Evolutionary conservation across 2,113 vertebrate genomes (phyloP).

Genomic region (Pycnonotus jocosus): DNA sequence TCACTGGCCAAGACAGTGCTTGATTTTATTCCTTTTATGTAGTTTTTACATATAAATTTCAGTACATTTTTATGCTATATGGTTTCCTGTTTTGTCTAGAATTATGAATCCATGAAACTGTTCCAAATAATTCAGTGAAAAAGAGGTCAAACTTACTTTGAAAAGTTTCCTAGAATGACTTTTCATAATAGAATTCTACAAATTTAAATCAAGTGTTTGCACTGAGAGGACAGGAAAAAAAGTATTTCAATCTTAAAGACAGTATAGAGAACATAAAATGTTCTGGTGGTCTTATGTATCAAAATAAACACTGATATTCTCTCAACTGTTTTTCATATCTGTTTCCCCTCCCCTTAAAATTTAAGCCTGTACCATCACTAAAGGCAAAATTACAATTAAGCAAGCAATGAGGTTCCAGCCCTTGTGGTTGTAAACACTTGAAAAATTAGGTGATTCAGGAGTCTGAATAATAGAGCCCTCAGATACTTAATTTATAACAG

Average conservation of each 20-base stretch:
- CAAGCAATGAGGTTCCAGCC: neutral
- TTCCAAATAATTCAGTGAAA: constrained; percentile 37
- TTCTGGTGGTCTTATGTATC: neutral
- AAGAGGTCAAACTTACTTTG: constrained; percentile 27
- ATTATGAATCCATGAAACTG: constrained; percentile 54
- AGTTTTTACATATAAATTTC: constrained; percentile 21
- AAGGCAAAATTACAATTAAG: neutral
- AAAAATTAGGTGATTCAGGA: neutral
- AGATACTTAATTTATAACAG: neutral
- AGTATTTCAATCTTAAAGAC: neutral
- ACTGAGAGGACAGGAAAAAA: neutral
- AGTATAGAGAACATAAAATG: neutral
- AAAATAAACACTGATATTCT: neutral
- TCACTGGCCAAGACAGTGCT: neutral
- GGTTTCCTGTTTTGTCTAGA: constrained; percentile 74
- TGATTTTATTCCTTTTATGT: constrained; percentile 15
- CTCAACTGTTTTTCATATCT: neutral
- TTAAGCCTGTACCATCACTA: neutral
- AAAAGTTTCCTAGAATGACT: constrained; percentile 23
- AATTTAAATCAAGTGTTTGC: neutral
- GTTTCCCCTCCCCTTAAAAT: neutral
- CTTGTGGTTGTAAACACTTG: neutral
- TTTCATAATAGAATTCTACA: neutral
- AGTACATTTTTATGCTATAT: constrained; percentile 19
- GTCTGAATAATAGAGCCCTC: neutral